Evolutionary conservation across 53 echinoderm and acorn worm genomes (phyloP), one percentile per base, ranked within the genome.

Genomic region (Actinopyga echinites): DNA sequence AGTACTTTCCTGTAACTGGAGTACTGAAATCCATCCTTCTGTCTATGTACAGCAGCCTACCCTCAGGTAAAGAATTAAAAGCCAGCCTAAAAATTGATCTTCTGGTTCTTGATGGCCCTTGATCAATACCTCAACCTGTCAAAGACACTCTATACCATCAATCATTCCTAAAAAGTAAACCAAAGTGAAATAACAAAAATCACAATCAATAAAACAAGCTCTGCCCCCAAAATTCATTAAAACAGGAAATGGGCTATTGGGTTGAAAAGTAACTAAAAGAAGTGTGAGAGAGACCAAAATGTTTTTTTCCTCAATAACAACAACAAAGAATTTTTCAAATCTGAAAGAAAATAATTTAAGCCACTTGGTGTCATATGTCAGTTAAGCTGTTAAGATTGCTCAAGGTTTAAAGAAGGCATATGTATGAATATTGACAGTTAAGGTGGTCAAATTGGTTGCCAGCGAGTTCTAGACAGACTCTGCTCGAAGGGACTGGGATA

Each of bases 121-220:
- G 40, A 68, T 68, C 68, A 68, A 68, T 68, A 30, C 42, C 24
- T 32, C 44, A 71, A 71, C 71, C 42, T 71, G 71, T 71, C 71
- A 71, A 43, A 44, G 19, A 22, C 40, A 71, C 8, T 25, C 8
- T 17, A 71, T 49, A 49, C 49, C 49, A 49, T 71, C 71, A 71
- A 71, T 71, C 71, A 71, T 21, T 23, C 26, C 28, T 2, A 6
- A 12, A 40, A 71, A 10, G 10, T 44, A 43, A 71, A 71, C 71
- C 40, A 40, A 26, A 71, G 71, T 71, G 40, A 42, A 71, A 71
- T 71, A 71, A 71, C 40, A 71, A 34, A 24, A 71, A 71, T 42
- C 40, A 71, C 71, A 71, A 71, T 71, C 71, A 71, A 71, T 71
- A 40, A 71, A 71, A 10, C 43, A 44, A 71, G 15, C 68, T 33